Conservation (phyloP, 2,888 invertebrate genomes). For the Ganaspis brasiliensis region DNA sequence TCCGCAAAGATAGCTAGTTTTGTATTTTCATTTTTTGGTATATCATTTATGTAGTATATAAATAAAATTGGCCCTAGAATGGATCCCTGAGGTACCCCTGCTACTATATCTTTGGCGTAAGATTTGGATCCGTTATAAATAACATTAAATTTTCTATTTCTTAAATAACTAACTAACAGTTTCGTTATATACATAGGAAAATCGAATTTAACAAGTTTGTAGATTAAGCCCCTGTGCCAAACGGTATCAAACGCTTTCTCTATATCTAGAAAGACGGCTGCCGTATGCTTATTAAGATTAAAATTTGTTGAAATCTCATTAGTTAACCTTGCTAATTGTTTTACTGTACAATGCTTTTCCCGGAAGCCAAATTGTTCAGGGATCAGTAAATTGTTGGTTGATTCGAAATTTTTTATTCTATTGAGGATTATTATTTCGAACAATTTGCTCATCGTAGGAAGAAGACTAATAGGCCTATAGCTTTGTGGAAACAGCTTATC, state of each 20-base stretch:
- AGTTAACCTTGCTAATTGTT: neutral
- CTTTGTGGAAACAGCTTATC: constrained; percentile 33
- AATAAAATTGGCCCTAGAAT: neutral
- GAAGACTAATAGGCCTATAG: constrained; percentile 56
- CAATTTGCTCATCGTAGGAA: constrained; percentile 52
- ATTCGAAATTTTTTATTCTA: constrained; percentile 53
- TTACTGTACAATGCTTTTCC: constrained; percentile 56
- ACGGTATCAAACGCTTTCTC: too few relatives aligned
- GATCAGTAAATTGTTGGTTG: constrained; percentile 53
- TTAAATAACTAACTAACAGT: neutral
- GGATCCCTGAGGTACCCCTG: constrained; percentile 37
- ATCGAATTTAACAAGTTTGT: neutral
- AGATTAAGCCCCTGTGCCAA: neutral
- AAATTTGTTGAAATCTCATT: neutral
- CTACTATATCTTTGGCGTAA: neutral
- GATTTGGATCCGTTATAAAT: neutral
- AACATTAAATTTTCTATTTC: constrained; percentile 48
- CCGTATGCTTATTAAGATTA: neutral
- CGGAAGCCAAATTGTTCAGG: constrained; percentile 70
- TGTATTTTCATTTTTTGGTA: neutral
- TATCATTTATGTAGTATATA: constrained; percentile 47
- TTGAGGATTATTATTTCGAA: constrained; percentile 54
- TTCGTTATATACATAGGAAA: neutral
- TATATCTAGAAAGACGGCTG: neutral
- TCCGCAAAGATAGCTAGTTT: constrained; percentile 37